Base-by-base conservation (phyloP, 2,888 invertebrate genomes). In the Cantharis nigra region DNA sequence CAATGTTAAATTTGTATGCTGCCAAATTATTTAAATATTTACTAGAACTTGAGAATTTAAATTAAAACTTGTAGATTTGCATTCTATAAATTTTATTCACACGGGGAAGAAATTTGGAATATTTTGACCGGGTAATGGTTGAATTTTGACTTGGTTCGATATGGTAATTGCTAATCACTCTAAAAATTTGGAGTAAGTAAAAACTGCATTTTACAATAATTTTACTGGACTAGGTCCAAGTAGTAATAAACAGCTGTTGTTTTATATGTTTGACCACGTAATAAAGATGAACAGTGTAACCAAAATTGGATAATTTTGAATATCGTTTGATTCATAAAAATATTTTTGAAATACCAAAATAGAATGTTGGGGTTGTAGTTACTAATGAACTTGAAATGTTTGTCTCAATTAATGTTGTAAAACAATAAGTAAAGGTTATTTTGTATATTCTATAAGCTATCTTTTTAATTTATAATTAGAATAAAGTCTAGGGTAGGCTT, bases 401-500 rank as follows among this genome's bases (percentile, higher is more conserved):
- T 49, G 49, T 49, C 49, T n/a, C 49, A 49, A 49, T 49, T 49
- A 49, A 49, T 49, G n/a, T n/a, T 49, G 49, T 49, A 49, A 49
- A 49, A 49, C 49, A 49, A 49, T 49, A 49, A 49, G 49, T 49
- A 49, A 49, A 49, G 49, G 49, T 49, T 49, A 49, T 49, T 49
- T n/a, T n/a, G 49, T 49, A 49, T 49, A 23, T 26, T 69, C 30
- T 72, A 74, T 72, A 75, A 71, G 70, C 70, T 75, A 70, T 76
- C 71, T 70, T 64, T 75, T 82, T 82, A 83, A 79, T 85, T 86
- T 87, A 87, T 86, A 85, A 86, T 84, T 83, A 87, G 86, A 86
- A 85, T 84, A 76, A 78, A 86, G 87, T 85, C 87, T 87, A 87
- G 87, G 86, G 85, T 86, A 86, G 83, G 85, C 82, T 82, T 80